phyloP scores from a whole-genome alignment of 2,113 vertebrate species.

The Chauna torquata region DNA sequence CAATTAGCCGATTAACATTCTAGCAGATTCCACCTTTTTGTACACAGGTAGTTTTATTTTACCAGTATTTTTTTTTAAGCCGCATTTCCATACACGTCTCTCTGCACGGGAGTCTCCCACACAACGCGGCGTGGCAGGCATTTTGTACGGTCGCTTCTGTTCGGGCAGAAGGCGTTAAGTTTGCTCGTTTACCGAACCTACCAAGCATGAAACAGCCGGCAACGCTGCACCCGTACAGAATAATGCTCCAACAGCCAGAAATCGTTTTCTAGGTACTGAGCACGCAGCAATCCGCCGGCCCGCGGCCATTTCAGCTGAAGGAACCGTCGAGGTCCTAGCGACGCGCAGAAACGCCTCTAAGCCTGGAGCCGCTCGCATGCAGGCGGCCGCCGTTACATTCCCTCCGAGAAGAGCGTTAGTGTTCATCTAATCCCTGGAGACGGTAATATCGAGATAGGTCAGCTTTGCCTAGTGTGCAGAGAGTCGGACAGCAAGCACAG shows the following conservation, averaged over 20 bases:
- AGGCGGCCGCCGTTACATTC: not conserved
- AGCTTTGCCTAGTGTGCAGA: not conserved
- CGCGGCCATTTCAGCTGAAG: not conserved
- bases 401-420: conserved; percentile 1
- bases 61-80: not conserved
- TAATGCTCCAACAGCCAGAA: not conserved
- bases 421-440: not conserved
- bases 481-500: not conserved
- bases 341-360: not conserved
- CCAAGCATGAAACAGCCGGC: not conserved
- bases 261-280: not conserved
- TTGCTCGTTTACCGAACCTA: not conserved
- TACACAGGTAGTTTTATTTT: conserved; percentile 59
- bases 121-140: not conserved
- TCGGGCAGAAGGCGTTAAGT: not conserved
- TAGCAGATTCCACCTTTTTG: not conserved
- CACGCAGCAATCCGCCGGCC: not conserved
- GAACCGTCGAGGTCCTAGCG: not conserved
- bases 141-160: not conserved
- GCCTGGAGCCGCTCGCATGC: not conserved
- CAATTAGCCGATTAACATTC: not conserved
- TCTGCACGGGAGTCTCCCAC: not conserved
- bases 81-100: not conserved
- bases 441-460: not conserved
- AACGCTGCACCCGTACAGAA: not conserved